Evolutionary conservation across 2,888 invertebrate genomes (phyloP), one percentile per base, ranked within the genome.

Genomic region (Pollenia griseotomentosa): DNA sequence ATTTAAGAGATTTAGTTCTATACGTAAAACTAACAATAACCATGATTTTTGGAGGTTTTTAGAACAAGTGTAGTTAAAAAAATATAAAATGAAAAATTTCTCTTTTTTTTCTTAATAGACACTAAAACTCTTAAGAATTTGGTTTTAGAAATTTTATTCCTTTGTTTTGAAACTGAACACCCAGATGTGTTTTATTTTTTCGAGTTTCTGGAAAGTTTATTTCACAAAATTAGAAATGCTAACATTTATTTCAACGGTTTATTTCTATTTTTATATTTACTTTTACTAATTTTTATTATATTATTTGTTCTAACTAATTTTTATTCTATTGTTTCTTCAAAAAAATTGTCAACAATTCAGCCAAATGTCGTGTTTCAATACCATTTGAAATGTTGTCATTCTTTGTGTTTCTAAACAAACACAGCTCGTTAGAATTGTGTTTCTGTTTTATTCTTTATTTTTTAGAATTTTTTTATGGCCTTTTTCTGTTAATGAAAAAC

Each of bases 401-500:
- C 51, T 65, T 53, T 71, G 9, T 5, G n/a, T 10, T 65, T 82
- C n/a, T 44, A 70, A 61, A 51, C 33, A 33, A 33, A 5, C 33
- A 33, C 57, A 70, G 14, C 46, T 59, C 14, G 7, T n/a, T 12
- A 55, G 23, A 63, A 53, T 55, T 46, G 33, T 48, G 9, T 42
- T 65, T 40, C 19, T 46, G 3, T 73, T 73, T 19, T 59, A 12
- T 71, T 55, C 7, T 42, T 2, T 33, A 2, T 19, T 40, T 63
- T 61, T 63, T 44, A 33, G 16, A 48, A 51, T 63, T 63, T 19
- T 57, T 42, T 83, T 61, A 70, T 77, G 55, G 57, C 59, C 33
- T 66, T 79, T 68, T 23, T 44, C 51, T 81, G 57, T 78, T 78
- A 86, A 86, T 83, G 86, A 63, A 83, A 70, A 68, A 86, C 86